A percentile compares a stretch with the other conserved stretches of the same genome.
phyloP scores from a whole-genome alignment of 2,888 invertebrate genomes.

The Sialis fuliginosa region DNA sequence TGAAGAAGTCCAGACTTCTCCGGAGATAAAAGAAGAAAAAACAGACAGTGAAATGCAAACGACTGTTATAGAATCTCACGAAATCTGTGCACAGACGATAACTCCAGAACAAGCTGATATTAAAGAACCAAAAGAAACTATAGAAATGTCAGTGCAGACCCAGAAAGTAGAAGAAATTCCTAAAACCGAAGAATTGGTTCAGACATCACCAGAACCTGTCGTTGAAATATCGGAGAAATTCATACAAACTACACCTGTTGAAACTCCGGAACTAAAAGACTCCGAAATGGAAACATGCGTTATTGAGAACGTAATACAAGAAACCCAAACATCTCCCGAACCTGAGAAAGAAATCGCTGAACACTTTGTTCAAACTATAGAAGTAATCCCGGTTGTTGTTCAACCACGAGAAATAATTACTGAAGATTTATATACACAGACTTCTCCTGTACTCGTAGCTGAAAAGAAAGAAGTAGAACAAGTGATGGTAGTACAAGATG shows the following conservation, averaged over 20 bases:
- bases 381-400: background rate
- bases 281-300: background rate
- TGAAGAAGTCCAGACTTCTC: conserved; percentile 19
- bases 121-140: conserved; percentile 17
- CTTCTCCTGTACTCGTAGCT: conserved; percentile 36
- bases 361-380: conserved; percentile 4
- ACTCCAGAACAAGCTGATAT: conserved; percentile 18
- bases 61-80: conserved; percentile 15
- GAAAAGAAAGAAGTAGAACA: conserved; percentile 28
- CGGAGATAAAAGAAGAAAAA: conserved; percentile 12
- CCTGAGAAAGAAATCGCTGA: conserved; percentile 7
- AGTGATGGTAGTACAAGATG: conserved; percentile 22
- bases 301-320: background rate
- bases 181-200: conserved; percentile 19
- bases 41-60: conserved; percentile 24
- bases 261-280: conserved; percentile 10
- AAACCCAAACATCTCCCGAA: conserved; percentile 6
- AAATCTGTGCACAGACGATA: conserved; percentile 25
- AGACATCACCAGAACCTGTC: conserved; percentile 17
- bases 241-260: conserved; percentile 18
- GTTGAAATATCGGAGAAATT: conserved; percentile 16
- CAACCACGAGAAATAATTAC: conserved; percentile 13
- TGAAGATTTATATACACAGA: conserved; percentile 28
- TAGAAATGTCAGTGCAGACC: conserved; percentile 21
- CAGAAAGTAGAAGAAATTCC: conserved; percentile 14